Evolutionary conservation across 2,888 invertebrate genomes (phyloP).

Genomic region (Halictus quadricinctus): DNA sequence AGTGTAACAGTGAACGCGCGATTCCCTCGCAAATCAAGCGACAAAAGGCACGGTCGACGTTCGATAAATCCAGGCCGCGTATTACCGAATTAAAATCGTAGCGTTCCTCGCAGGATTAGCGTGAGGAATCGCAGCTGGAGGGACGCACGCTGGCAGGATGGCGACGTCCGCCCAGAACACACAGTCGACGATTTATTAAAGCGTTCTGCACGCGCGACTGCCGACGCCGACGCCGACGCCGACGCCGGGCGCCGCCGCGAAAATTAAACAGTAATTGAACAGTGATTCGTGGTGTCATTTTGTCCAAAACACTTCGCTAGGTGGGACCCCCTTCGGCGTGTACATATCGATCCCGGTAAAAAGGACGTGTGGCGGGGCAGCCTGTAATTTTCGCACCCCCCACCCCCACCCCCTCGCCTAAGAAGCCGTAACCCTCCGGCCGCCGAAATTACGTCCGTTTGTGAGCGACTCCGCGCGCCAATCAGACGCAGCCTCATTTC

Average conservation of each 20-base stretch:
- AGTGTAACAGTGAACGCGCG: background rate
- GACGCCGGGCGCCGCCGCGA: background rate
- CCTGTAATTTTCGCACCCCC: conserved; percentile 76
- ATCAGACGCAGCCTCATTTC: conserved; percentile 67
- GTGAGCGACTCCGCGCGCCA: conserved; percentile 74
- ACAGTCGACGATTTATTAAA: conserved; percentile 37
- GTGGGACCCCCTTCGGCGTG: conserved; percentile 40
- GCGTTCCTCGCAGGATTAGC: conserved; percentile 13
- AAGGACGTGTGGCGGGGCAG: conserved; percentile 64
- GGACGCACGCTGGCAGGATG: background rate
- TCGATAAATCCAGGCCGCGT: background rate
- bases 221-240: background rate
- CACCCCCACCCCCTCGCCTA: conserved; percentile 13
- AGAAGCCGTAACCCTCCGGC: conserved; percentile 68
- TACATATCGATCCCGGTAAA: conserved; percentile 62
- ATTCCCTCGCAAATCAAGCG: background rate
- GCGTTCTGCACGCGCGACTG: background rate
- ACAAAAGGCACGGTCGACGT: background rate
- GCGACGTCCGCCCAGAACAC: background rate
- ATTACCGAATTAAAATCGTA: conserved; percentile 21
- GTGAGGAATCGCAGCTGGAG: conserved; percentile 1
- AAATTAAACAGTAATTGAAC: conserved; percentile 62
- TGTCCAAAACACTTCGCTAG: conserved; percentile 49
- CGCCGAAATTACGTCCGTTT: conserved; percentile 78
- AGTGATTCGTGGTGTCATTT: conserved; percentile 65